Conservation (phyloP, 1,140 invertebrate genomes). For the Ephestia elutella region DNA sequence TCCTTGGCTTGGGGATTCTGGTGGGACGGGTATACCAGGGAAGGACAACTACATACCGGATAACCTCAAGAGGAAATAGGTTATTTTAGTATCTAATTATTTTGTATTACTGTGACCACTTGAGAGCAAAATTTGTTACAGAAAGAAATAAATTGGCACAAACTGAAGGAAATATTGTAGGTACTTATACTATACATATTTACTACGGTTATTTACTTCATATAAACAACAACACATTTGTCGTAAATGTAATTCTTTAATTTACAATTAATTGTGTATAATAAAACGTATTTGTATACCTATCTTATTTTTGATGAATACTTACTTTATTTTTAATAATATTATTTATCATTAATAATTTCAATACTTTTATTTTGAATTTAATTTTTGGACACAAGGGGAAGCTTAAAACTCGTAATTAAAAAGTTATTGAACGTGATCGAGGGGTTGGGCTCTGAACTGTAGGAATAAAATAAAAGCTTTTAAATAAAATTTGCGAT, state of each 20-base stretch:
- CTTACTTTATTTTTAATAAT: too few relatives aligned
- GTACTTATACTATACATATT: too few relatives aligned
- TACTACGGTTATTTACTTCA: too few relatives aligned
- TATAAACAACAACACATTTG: too few relatives aligned
- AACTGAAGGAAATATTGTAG: background rate
- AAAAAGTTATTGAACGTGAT: background rate
- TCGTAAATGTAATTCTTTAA: too few relatives aligned
- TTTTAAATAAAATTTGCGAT: background rate
- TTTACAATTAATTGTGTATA: too few relatives aligned
- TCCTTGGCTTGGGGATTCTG: constrained; percentile 90
- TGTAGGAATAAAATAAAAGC: background rate
- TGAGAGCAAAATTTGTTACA: background rate
- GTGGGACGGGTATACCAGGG: constrained; percentile 84
- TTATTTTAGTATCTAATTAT: constrained; percentile 8
- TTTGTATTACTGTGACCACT: background rate
- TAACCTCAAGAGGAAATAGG: constrained; percentile 71
- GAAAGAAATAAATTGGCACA: background rate
- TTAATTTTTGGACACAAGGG: too few relatives aligned
- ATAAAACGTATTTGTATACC: too few relatives aligned
- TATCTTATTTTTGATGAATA: too few relatives aligned
- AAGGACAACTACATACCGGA: constrained; percentile 89
- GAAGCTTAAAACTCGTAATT: background rate
- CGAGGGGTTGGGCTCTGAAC: background rate
- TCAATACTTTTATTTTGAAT: too few relatives aligned
- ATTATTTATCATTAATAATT: too few relatives aligned